Base-by-base conservation (phyloP, 2,888 invertebrate species). In the Strigamia maritima region DNA sequence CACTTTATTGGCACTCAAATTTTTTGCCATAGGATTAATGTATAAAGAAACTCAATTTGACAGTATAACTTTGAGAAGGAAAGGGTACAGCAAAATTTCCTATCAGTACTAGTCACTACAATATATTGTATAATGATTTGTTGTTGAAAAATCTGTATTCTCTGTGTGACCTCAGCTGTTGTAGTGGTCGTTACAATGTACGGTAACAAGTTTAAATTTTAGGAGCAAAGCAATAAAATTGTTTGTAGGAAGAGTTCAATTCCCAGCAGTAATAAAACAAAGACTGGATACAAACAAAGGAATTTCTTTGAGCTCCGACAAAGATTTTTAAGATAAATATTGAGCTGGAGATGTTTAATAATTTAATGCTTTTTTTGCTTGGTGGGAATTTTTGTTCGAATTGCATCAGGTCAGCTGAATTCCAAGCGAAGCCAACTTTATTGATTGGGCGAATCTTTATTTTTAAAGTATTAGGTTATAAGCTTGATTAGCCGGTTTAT, bases 251-350 rank as follows among this genome's bases (percentile, higher is more conserved):
- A 65, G 60, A 65, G 60, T 65, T 19, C 60, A 65, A 65, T 65
- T 44, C 60, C 60, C 60, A 24, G 6, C 24, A 24, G 60, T 19
- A 65, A 24, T 65, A 65, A 65, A 65, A 65, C 60, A 65, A 65
- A 65, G 60, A 65, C 60, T 65, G 14, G 60, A 65, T 65, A 65
- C 60, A 65, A 65, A 65, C 60, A 65, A 65, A 65, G 22, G 60
- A 65, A 65, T 65, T 65, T 22, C 60, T 19, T 8, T 24, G 60
- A 8, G 60, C 12, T 65, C 22, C 19, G 60, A 65, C 22, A 65
- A 22, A 24, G 60, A 65, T 65, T 65, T 65, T 65, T n/a, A 19
- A 7, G 60, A 65, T 65, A 65, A 65, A 65, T 65, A n/a, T 65
- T 65, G 1, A 19, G 22, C 6, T 12, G 22, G 19, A 24, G 12